Percentiles rank a stretch among this genome's conserved stretches.
These are phyloP conservation scores for Epirrhoe tristata DNA, from an alignment of 2,888 invertebrate species.

Conservation along the genomic window DNA sequence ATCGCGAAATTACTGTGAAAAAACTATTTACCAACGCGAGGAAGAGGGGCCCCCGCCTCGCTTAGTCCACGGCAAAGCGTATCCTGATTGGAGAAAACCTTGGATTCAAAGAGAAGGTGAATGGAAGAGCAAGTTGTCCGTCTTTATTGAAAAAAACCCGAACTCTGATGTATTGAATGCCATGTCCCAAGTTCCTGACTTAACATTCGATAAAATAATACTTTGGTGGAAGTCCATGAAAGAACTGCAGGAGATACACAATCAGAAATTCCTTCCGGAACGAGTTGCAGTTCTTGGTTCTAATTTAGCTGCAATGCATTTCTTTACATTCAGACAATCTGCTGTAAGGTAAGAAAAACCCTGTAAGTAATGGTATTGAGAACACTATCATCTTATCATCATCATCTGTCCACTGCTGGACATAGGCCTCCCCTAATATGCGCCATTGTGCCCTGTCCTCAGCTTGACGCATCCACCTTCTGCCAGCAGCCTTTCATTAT, in stretches of 20 bases:
- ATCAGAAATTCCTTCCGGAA: slow-evolving; percentile 86
- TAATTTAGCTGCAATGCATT: slow-evolving; percentile 95
- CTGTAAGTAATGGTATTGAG: too few species aligned
- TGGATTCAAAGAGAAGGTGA: slow-evolving; percentile 85
- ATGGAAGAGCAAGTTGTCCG: slow-evolving; percentile 84
- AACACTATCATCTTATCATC: too few species aligned
- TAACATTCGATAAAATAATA: slow-evolving; percentile 78
- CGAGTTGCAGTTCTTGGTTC: slow-evolving; percentile 88
- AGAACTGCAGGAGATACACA: slow-evolving; percentile 77
- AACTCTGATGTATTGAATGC: slow-evolving; percentile 69
- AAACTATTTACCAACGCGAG: slow-evolving; percentile 69
- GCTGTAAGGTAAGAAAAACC: slow-evolving; percentile 84
- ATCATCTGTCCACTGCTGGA: too few species aligned
- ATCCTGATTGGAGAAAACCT: slow-evolving; percentile 87
- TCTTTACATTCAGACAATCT: slow-evolving; percentile 91
- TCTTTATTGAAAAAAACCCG: slow-evolving; percentile 80
- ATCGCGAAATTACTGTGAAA: slow-evolving; percentile 65
- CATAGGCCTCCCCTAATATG: too few species aligned
- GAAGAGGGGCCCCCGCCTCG: slow-evolving; percentile 69
- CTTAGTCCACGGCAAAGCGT: slow-evolving; percentile 70
- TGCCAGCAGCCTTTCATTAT: too few species aligned
- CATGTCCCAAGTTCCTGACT: slow-evolving; percentile 82
- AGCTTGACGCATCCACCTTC: too few species aligned
- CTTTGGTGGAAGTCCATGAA: slow-evolving; percentile 85
- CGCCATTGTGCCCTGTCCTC: too few species aligned